phyloP scores from a whole-genome alignment of 2,113 vertebrate species.

The Myotis yumanensis region DNA sequence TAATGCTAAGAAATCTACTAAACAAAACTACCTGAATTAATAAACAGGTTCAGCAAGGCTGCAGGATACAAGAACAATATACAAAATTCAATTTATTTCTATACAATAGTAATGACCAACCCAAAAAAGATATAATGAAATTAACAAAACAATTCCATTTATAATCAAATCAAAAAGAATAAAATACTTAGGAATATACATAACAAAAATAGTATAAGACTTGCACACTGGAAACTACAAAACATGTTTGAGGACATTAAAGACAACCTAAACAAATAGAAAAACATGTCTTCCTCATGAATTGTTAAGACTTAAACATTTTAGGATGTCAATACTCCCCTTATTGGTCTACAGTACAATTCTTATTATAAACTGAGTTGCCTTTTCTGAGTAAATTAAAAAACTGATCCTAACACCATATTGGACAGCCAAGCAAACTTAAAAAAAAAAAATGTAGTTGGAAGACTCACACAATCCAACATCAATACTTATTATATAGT shows the following conservation, averaged over 20 bases:
- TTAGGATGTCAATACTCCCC: background rate
- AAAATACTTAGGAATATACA: background rate
- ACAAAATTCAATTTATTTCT: too few species aligned
- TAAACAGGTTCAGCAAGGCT: background rate
- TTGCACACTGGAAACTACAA: background rate
- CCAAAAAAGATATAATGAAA: too few species aligned
- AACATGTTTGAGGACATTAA: background rate
- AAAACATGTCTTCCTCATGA: background rate
- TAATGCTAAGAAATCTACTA: background rate
- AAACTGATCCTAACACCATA: too few species aligned
- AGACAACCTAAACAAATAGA: background rate
- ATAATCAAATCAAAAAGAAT: background rate
- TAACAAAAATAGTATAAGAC: background rate
- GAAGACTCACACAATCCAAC: background rate
- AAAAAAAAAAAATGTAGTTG: background rate
- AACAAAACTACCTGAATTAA: background rate
- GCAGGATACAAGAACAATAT: background rate
- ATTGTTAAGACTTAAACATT: background rate
- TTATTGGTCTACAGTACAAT: background rate
- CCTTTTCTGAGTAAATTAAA: too few species aligned
- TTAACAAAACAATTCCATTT: too few species aligned
- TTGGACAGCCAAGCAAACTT: background rate
- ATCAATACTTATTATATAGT: background rate
- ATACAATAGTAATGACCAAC: too few species aligned
- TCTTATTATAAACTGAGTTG: too few species aligned